Evolutionary conservation across 2,888 invertebrate species (phyloP), one percentile per base, ranked within the genome.

Genomic region (Melinaea menophilus): DNA sequence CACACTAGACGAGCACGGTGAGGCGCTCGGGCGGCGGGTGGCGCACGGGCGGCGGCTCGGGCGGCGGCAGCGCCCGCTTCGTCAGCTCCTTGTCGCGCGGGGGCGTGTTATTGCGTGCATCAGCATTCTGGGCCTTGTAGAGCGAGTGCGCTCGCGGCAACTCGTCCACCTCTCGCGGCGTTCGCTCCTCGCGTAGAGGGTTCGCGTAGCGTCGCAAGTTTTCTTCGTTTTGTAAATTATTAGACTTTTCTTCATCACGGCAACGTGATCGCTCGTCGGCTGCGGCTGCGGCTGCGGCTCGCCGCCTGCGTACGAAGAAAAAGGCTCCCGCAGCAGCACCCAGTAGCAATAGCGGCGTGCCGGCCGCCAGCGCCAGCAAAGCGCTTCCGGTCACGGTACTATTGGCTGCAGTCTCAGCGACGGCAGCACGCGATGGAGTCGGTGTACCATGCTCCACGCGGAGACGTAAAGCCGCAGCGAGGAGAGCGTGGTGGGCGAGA

Each of bases 141-240:
- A 96, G 91, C 82, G 94, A 88, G 73, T 95, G 92, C 84, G 94
- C 88, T 85, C 92, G 82, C 69, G 75, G 91, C 84, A 78, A 87
- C 74, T 75, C 93, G 69, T 92, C 93, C 72, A 59, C 86, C 63
- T 92, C 79, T 84, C 86, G 88, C 89, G 63, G 92, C 89, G 55
- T 93, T 86, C 73, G 92, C 66, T 70, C 75, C 68, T 92, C 93
- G 77, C 95, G 95, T 64, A 96, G 86, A 4, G 96, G 95, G 86
- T 96, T 96, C 56, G 95, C 94, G 84, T 95, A 96, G 69, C 96
- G 93, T 60, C 97, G 92, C 64, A 97, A 90, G 80, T 97, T 97
- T 84, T 97, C 97, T 80, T 97, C 96, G 82, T 97, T 97, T 85
- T 97, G 97, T 64, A 96, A 86, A 84, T 97, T 97, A 84, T 97